These are phyloP conservation scores for Machimus rusticus DNA, from an alignment of 2,888 invertebrate species.

Conservation along the genomic window DNA sequence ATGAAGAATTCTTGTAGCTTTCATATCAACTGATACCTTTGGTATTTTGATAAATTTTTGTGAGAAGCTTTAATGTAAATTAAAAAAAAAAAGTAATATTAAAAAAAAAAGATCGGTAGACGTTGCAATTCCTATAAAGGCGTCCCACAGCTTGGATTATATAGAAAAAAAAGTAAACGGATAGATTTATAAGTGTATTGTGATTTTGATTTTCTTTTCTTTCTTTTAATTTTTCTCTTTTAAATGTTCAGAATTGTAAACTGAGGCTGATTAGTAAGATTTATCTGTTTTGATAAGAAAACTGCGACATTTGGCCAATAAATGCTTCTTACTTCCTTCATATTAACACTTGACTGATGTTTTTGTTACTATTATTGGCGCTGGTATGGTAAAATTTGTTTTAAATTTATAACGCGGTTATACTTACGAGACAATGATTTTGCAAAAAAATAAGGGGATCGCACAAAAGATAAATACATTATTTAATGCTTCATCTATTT, in stretches of 20 bases:
- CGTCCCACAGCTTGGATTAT: neutral
- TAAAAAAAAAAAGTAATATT: neutral
- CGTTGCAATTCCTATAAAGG: neutral
- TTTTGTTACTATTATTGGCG: neutral
- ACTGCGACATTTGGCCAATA: neutral
- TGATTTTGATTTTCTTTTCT: neutral
- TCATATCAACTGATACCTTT: constrained; percentile 4
- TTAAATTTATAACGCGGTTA: neutral
- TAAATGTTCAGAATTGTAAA: neutral
- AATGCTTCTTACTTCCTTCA: neutral
- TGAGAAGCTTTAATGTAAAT: constrained; percentile 31
- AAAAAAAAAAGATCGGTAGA: neutral
- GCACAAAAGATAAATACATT: neutral
- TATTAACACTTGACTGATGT: neutral
- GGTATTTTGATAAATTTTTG: constrained; percentile 2
- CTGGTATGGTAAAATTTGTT: neutral
- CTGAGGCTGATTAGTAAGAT: constrained; percentile 15
- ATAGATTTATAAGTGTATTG: neutral
- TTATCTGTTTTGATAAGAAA: neutral
- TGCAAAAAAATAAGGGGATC: neutral
- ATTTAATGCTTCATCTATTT: neutral
- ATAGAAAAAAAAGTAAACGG: neutral
- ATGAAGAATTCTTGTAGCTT: neutral
- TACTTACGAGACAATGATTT: neutral
- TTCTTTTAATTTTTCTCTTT: neutral